These are phyloP conservation scores for Gopherus flavomarginatus DNA, from an alignment of 2,113 vertebrate species.

Conservation along the genomic window DNA sequence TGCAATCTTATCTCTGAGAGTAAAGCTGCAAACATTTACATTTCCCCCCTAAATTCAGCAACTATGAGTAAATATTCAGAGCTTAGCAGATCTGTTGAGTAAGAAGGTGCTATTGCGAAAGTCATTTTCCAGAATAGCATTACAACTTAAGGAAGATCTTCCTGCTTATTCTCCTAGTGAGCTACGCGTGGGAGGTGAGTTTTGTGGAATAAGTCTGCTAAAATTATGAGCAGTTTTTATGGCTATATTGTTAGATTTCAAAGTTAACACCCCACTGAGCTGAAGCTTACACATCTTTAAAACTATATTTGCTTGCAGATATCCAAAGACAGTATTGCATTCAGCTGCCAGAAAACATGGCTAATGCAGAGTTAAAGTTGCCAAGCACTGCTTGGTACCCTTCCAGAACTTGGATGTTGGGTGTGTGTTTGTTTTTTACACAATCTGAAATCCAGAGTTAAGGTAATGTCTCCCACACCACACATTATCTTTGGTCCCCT, in stretches of 20 bases:
- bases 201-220: slow-evolving; percentile 4
- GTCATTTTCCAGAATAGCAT: background rate
- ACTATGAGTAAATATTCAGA: background rate
- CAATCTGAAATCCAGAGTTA: too few relatives aligned
- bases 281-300: background rate
- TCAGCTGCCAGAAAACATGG: background rate
- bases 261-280: background rate
- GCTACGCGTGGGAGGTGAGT: background rate
- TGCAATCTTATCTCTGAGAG: too few relatives aligned
- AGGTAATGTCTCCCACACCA: too few relatives aligned
- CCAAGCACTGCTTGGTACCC: background rate
- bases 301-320: background rate
- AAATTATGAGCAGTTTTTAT: slow-evolving; percentile 26
- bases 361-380: rapidly evolving
- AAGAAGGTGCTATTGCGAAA: background rate
- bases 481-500: background rate
- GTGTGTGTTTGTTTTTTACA: too few relatives aligned
- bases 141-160: background rate
- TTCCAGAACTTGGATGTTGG: rapidly evolving
- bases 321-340: background rate
- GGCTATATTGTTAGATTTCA: background rate
- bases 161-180: background rate
- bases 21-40: too few relatives aligned
- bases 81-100: background rate
- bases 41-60: too few relatives aligned